These are phyloP conservation scores for Galerucella calmariensis DNA, from an alignment of 2,888 invertebrate species.

Conservation along the genomic window DNA sequence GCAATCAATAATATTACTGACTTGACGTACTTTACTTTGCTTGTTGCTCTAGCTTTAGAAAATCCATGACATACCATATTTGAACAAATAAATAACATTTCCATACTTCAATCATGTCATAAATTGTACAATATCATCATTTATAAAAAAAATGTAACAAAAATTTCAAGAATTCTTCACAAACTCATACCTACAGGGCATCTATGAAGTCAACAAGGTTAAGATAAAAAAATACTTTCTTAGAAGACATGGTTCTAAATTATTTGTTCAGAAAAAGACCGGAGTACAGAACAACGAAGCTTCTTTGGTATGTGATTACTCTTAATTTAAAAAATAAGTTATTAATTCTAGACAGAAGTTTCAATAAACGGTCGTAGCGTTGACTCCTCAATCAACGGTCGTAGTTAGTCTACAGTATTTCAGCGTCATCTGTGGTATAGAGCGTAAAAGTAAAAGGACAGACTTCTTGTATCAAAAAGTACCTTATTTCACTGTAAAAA, in stretches of 20 bases:
- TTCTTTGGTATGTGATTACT: conserved; percentile 18
- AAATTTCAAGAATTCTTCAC: not conserved
- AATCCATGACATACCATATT: not conserved
- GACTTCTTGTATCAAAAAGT: no score
- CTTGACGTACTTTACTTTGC: not conserved
- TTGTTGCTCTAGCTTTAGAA: not conserved
- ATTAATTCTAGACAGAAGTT: no score
- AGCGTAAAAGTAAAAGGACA: no score
- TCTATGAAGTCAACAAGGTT: conserved; percentile 10
- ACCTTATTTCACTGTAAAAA: no score
- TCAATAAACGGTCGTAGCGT: no score
- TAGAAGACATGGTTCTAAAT: conserved; percentile 11
- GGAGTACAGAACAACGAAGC: conserved; percentile 16
- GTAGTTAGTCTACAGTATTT: no score
- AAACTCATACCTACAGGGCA: conserved; percentile 3
- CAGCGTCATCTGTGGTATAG: no score
- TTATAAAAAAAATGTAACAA: conserved; percentile 5
- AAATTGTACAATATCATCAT: not conserved
- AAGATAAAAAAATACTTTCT: not conserved
- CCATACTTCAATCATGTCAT: conserved; percentile 6
- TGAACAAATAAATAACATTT: conserved; percentile 3
- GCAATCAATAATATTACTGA: no score
- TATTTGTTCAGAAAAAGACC: conserved; percentile 17
- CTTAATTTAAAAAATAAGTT: conserved; percentile 14
- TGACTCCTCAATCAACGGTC: no score